Percentiles rank a stretch among this genome's conserved stretches.
Conservation (phyloP, 2,888 invertebrate species). For the Drosophila ustulata region DNA sequence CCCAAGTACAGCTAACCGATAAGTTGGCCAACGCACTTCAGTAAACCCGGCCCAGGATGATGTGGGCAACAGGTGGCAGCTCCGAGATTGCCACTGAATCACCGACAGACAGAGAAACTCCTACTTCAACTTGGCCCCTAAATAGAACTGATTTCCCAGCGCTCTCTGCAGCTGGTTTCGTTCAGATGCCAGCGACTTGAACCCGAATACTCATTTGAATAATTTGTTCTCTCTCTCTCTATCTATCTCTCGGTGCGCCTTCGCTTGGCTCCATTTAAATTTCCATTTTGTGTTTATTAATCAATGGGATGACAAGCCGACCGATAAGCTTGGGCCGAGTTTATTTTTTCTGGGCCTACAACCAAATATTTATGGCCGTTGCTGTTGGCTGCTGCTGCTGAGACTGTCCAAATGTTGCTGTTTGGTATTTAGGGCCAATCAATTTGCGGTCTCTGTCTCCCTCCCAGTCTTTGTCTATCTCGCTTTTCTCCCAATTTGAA, state of each 20-base stretch:
- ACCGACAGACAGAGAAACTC: background rate
- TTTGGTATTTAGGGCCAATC: constrained; percentile 71
- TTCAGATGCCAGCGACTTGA: background rate
- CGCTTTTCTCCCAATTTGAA: constrained; percentile 52
- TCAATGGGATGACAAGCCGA: constrained; percentile 66
- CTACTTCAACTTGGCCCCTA: background rate
- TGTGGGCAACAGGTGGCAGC: constrained; percentile 44
- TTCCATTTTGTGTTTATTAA: constrained; percentile 77
- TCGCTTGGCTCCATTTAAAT: constrained; percentile 60
- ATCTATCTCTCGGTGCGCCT: background rate
- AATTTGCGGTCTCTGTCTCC: constrained; percentile 51
- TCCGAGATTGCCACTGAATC: constrained; percentile 10
- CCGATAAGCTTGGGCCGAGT: constrained; percentile 45
- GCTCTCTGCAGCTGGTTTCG: constrained; percentile 27
- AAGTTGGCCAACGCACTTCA: constrained; percentile 54
- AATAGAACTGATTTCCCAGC: constrained; percentile 1
- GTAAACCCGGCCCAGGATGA: constrained; percentile 34
- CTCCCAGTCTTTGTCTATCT: constrained; percentile 8
- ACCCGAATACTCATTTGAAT: constrained; percentile 58
- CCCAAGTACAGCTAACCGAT: constrained; percentile 26
- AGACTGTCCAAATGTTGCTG: constrained; percentile 67
- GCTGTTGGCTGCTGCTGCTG: constrained; percentile 16
- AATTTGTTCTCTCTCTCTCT: constrained; percentile 4
- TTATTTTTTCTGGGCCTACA: constrained; percentile 23
- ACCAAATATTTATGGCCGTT: constrained; percentile 39